Conservation (phyloP, 2,888 invertebrate species). For the Hylaea fasciaria region DNA sequence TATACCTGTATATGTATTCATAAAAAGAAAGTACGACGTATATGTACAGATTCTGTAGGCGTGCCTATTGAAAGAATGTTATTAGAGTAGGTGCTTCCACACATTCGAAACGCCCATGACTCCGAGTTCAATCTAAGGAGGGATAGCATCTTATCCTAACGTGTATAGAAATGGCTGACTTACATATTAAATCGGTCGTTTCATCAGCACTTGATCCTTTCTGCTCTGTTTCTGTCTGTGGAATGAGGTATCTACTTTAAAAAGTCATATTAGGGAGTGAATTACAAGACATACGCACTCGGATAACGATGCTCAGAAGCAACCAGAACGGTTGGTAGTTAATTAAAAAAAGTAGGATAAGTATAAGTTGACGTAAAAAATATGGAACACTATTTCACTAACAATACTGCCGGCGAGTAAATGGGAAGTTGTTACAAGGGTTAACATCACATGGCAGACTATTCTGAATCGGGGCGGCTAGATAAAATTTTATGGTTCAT, state of each 20-base stretch:
- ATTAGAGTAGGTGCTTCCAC: slow-evolving; percentile 30
- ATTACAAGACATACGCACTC: slow-evolving; percentile 28
- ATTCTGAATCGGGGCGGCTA: slow-evolving; percentile 50
- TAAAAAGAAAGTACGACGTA: slow-evolving; percentile 12
- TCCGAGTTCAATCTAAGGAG: slow-evolving; percentile 36
- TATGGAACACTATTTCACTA: background rate
- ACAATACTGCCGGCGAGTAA: slow-evolving; percentile 20
- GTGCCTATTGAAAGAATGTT: slow-evolving; percentile 28
- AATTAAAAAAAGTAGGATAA: background rate
- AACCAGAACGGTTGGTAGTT: background rate
- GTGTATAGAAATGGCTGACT: slow-evolving; percentile 41
- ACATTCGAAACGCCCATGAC: slow-evolving; percentile 33
- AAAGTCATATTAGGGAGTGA: slow-evolving; percentile 36
- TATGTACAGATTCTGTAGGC: slow-evolving; percentile 21
- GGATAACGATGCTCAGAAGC: slow-evolving; percentile 10
- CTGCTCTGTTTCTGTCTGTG: slow-evolving; percentile 37
- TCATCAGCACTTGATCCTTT: slow-evolving; percentile 43
- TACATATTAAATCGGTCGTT: slow-evolving; percentile 40
- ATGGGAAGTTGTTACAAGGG: slow-evolving; percentile 46
- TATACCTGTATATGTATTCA: slow-evolving; percentile 12
- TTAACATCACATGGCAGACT: slow-evolving; percentile 46
- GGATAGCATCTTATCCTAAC: slow-evolving; percentile 39
- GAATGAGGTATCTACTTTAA: slow-evolving; percentile 22
- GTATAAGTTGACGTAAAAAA: background rate
- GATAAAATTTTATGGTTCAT: slow-evolving; percentile 60